These are phyloP conservation scores for Lycia hirtaria DNA, from an alignment of 2,888 invertebrate species.

Conservation along the genomic window DNA sequence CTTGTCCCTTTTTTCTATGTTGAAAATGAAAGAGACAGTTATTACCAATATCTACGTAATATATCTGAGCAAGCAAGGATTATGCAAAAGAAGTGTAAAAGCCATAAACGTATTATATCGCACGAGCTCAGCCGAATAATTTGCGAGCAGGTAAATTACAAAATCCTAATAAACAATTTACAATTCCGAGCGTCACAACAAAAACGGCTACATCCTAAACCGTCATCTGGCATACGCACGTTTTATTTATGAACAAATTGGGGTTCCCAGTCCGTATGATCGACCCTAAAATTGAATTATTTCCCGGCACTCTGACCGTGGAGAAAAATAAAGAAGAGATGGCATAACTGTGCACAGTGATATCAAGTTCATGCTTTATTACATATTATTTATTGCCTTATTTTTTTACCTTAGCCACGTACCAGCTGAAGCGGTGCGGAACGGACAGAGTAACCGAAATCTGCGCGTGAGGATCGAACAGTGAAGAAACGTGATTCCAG, in stretches of 20 bases:
- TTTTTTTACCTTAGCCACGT: too few relatives aligned
- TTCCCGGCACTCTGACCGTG: slow-evolving; percentile 46
- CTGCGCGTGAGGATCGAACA: too few relatives aligned
- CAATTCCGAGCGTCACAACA: slow-evolving; percentile 19
- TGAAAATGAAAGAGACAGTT: too few relatives aligned
- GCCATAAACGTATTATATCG: neutral
- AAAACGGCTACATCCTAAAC: slow-evolving; percentile 12
- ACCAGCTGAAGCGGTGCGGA: too few relatives aligned
- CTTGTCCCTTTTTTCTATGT: too few relatives aligned
- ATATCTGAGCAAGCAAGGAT: too few relatives aligned
- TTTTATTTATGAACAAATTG: slow-evolving; percentile 68
- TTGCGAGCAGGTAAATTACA: neutral
- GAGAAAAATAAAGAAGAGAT: neutral
- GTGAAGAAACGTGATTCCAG: too few relatives aligned
- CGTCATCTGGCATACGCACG: slow-evolving; percentile 27
- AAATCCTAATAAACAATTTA: slow-evolving; percentile 23
- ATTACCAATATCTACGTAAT: too few relatives aligned
- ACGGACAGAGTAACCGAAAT: too few relatives aligned
- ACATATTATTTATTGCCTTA: too few relatives aligned
- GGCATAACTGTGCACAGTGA: neutral
- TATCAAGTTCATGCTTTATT: too few relatives aligned
- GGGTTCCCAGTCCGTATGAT: slow-evolving; percentile 58
- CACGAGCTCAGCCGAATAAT: slow-evolving; percentile 2
- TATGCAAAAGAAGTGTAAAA: neutral
- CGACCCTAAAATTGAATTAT: slow-evolving; percentile 71